phyloP scores from a whole-genome alignment of 2,797 vertebrate genomes.

The Choloepus didactylus region DNA sequence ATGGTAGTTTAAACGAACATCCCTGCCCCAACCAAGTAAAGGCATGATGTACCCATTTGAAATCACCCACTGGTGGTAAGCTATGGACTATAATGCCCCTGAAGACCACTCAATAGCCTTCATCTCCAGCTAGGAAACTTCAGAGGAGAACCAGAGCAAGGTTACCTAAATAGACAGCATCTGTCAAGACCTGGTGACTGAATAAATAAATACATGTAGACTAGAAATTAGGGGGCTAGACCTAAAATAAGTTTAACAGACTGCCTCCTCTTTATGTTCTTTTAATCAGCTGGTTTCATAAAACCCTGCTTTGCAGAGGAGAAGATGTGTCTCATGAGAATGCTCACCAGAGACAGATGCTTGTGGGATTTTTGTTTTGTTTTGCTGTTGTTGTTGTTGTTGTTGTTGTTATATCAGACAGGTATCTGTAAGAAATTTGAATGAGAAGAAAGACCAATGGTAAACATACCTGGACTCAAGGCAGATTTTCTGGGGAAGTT shows the following conservation, averaged over 20 bases:
- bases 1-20: not conserved
- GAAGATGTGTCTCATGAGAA: conserved; percentile 65
- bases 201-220: conserved; percentile 43
- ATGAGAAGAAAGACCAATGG: conserved; percentile 68
- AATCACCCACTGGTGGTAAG: not conserved
- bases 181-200: not conserved
- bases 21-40: not conserved
- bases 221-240: conserved; percentile 41
- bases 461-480: conserved; percentile 59
- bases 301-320: conserved; percentile 67
- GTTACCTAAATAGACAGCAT: conserved; percentile 34
- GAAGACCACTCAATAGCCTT: not conserved
- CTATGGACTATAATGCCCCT: not conserved
- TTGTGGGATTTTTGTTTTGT: conserved; percentile 50
- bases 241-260: conserved; percentile 69
- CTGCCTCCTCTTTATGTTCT: conserved; percentile 59
- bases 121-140: conserved; percentile 6
- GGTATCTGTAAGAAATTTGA: conserved; percentile 77
- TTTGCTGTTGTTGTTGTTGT: not conserved
- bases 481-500: conserved; percentile 47
- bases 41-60: not conserved
- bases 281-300: conserved; percentile 67
- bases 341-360: conserved; percentile 78
- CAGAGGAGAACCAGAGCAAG: not conserved
- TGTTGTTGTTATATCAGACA: conserved; percentile 58